Evolutionary conservation across 2,888 invertebrate genomes (phyloP).

Genomic region (Zygogramma bicolorata): DNA sequence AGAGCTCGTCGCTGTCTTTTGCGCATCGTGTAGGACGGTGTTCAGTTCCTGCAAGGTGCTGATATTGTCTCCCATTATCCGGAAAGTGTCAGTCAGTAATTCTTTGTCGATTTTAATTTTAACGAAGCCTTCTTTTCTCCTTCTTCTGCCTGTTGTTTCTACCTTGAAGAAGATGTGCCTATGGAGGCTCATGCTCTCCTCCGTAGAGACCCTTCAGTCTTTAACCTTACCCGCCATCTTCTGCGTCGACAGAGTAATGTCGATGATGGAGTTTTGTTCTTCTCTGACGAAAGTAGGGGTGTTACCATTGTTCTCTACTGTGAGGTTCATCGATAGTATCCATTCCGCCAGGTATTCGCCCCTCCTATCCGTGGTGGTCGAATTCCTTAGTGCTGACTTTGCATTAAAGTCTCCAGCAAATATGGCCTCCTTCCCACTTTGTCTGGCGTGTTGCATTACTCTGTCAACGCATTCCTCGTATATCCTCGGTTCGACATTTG

Average conservation of each 20-base stretch:
- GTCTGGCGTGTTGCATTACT: neutral
- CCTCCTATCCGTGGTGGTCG: neutral
- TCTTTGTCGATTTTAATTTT: neutral
- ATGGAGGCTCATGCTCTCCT: neutral
- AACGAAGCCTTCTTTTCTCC: constrained; percentile 24
- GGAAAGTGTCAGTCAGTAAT: neutral
- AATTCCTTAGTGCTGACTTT: neutral
- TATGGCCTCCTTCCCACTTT: neutral
- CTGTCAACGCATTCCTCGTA: neutral
- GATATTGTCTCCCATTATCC: neutral
- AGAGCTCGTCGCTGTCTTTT: neutral
- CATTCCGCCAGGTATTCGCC: constrained; percentile 15
- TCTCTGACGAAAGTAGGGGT: constrained; percentile 12
- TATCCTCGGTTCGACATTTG: constrained; percentile 13
- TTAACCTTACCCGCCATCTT: neutral
- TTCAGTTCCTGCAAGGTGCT: neutral
- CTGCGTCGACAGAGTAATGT: constrained; percentile 5
- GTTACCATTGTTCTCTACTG: neutral
- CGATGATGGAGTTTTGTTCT: constrained; percentile 3
- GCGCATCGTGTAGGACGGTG: neutral
- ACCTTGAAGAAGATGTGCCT: neutral
- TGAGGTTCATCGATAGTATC: neutral
- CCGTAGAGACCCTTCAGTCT: neutral
- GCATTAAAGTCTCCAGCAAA: neutral
- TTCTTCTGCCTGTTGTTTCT: neutral